phyloP scores from a whole-genome alignment of 2,888 invertebrate species.

The Archaeoteleia sp. region DNA sequence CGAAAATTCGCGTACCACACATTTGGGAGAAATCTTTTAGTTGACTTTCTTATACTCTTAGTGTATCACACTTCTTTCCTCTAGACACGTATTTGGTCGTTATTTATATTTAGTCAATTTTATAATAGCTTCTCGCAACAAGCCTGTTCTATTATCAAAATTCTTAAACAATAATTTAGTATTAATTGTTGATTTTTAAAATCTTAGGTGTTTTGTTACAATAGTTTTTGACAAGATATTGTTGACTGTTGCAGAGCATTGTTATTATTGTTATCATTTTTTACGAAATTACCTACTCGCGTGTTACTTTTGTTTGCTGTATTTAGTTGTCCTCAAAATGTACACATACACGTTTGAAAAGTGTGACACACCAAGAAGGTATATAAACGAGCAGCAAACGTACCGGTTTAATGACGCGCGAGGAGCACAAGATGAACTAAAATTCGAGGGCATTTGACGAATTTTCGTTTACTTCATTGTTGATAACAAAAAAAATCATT shows the following conservation, averaged over 20 bases:
- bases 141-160: too few species aligned
- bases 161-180: too few species aligned
- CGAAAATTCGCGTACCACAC: slow-evolving; percentile 39
- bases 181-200: too few species aligned
- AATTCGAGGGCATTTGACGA: slow-evolving; percentile 46
- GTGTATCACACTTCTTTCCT: slow-evolving; percentile 17
- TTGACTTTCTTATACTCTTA: slow-evolving; percentile 12
- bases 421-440: background rate
- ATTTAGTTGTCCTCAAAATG: too few species aligned
- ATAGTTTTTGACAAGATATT: slow-evolving; percentile 15
- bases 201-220: slow-evolving; percentile 2
- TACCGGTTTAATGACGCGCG: slow-evolving; percentile 2
- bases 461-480: slow-evolving; percentile 30
- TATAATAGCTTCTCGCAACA: background rate
- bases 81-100: background rate
- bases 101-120: slow-evolving; percentile 6
- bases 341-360: too few species aligned
- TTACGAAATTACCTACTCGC: too few species aligned
- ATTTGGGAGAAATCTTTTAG: slow-evolving; percentile 10
- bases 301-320: too few species aligned
- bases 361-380: slow-evolving; percentile 23
- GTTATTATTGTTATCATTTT: too few species aligned
- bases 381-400: slow-evolving; percentile 9
- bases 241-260: slow-evolving; percentile 6
- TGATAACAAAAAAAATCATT: too few species aligned